These are phyloP conservation scores for Raphicerus campestris DNA, from an alignment of 2,113 vertebrate genomes.

Conservation along the genomic window DNA sequence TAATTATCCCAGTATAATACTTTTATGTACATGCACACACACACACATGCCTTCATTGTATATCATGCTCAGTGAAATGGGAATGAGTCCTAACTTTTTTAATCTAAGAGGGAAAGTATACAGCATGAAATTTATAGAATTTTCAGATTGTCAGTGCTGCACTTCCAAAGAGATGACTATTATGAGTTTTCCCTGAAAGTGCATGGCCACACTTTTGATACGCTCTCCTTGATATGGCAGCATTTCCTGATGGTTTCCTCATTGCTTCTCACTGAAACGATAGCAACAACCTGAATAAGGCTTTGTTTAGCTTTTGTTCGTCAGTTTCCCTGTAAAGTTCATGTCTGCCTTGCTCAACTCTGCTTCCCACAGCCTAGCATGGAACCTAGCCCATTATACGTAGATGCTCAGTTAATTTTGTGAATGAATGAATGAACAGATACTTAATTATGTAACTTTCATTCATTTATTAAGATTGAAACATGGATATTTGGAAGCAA, in stretches of 20 bases:
- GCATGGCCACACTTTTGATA: not conserved
- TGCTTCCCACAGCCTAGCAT: not conserved
- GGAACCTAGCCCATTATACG: not conserved
- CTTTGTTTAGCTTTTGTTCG: not conserved
- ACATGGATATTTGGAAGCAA: not conserved
- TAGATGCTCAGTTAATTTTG: not conserved
- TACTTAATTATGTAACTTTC: not conserved
- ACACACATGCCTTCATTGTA: not conserved
- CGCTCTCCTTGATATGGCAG: not conserved
- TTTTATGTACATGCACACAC: not conserved
- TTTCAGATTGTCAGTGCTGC: not conserved
- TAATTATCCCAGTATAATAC: not conserved
- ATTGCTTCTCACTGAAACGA: not conserved
- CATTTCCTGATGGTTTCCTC: constrained; percentile 29
- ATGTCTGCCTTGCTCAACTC: not conserved
- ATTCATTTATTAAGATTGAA: not conserved
- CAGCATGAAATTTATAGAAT: not conserved
- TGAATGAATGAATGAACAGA: not conserved
- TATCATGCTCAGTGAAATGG: not conserved
- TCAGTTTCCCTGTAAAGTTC: not conserved
- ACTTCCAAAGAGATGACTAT: not conserved
- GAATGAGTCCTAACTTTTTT: not conserved
- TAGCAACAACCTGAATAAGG: not conserved
- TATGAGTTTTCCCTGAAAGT: not conserved
- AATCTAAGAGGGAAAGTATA: not conserved